Conservation (phyloP, 2,797 vertebrate genomes). For the Emys orbicularis region DNA sequence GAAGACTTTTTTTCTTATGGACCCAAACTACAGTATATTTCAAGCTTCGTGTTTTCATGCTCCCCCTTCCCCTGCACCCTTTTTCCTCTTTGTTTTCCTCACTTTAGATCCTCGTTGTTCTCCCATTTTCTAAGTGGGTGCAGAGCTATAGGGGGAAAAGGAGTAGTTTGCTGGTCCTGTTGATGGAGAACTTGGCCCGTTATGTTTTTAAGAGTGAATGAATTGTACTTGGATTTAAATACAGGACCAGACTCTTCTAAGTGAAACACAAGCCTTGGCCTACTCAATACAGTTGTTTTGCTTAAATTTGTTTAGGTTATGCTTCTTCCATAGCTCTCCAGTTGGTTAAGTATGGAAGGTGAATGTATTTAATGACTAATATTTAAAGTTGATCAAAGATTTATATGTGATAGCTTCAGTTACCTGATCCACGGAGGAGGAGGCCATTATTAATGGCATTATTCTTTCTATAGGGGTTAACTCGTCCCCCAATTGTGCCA, state of each 20-base stretch:
- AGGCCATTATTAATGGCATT: slow-evolving; percentile 85
- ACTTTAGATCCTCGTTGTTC: not conserved
- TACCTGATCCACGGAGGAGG: not conserved
- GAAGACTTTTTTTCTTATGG: no score
- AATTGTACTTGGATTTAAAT: not conserved
- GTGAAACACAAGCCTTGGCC: not conserved
- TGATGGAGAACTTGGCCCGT: not conserved
- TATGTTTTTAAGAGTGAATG: not conserved
- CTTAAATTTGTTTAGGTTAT: not conserved
- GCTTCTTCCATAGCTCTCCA: not conserved
- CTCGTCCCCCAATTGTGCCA: slow-evolving; percentile 80
- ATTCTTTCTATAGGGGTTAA: slow-evolving; percentile 72
- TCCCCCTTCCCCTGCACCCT: not conserved
- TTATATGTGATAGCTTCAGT: no score
- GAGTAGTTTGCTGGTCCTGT: not conserved
- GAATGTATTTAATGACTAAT: not conserved
- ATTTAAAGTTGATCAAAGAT: not conserved
- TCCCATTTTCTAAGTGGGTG: not conserved
- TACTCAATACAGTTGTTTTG: not conserved
- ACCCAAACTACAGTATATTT: not conserved
- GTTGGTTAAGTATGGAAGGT: not conserved
- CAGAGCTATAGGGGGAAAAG: not conserved
- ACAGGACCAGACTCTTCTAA: not conserved
- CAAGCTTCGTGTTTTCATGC: not conserved
- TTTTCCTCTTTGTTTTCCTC: not conserved